phyloP scores from a whole-genome alignment of 2,113 vertebrate species.

The Hypomesus transpacificus region DNA sequence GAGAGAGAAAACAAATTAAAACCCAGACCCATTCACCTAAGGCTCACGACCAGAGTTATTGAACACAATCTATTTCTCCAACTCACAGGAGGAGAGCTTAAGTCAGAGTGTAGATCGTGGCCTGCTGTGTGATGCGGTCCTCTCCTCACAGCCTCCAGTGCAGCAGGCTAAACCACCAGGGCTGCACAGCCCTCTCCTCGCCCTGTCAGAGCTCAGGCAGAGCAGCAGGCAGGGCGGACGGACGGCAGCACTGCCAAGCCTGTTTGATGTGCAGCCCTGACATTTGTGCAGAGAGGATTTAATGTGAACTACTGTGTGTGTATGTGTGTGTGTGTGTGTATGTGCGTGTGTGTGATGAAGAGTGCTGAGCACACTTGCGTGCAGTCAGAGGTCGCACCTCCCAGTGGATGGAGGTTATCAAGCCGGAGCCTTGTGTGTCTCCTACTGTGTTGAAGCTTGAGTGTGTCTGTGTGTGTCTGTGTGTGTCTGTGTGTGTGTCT shows the following conservation, averaged over 20 bases:
- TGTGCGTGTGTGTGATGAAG: conserved; percentile 1
- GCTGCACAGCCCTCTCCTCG: too few relatives aligned
- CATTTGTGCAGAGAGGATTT: conserved; percentile 49
- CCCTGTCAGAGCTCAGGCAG: too few relatives aligned
- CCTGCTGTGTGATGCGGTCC: too few relatives aligned
- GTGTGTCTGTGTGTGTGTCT: background rate
- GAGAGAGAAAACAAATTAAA: conserved; percentile 39
- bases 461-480: background rate
- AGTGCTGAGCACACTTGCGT: too few relatives aligned
- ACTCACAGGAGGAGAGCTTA: background rate
- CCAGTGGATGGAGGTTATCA: too few relatives aligned
- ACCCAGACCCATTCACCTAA: conserved; percentile 15
- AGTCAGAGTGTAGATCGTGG: background rate
- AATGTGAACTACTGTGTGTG: conserved; percentile 34
- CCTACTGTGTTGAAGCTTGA: background rate
- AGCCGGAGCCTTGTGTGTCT: background rate
- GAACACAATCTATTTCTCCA: conserved; percentile 20
- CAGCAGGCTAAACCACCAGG: too few relatives aligned
- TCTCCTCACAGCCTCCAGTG: too few relatives aligned
- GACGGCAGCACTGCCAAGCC: background rate
- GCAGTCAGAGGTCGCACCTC: too few relatives aligned
- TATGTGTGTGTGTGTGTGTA: background rate
- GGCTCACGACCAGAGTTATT: conserved; percentile 10
- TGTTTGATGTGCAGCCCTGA: conserved; percentile 46
- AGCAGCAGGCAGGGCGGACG: conserved; percentile 10